These are phyloP conservation scores for Lophochroa leadbeateri DNA, from an alignment of 2,113 vertebrate species.

Conservation along the genomic window DNA sequence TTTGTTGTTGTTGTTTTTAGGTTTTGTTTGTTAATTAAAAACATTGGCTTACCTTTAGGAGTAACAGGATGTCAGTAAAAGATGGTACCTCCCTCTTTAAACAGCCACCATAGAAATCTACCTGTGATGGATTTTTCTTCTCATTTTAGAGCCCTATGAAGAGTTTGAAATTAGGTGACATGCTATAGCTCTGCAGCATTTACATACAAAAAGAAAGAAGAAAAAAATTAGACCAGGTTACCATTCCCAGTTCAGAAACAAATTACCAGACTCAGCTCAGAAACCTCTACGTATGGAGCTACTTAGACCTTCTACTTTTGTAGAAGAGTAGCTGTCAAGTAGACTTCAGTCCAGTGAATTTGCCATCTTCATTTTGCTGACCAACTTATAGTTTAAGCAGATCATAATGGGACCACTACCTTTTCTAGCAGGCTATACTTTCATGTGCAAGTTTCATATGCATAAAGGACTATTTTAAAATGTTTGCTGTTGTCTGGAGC, in stretches of 20 bases:
- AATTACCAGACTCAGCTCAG: not conserved
- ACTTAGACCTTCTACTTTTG: not conserved
- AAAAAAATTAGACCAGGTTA: not conserved
- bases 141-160: not conserved
- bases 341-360: not conserved
- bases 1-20: not conserved
- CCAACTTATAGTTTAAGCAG: not conserved
- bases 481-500: not conserved
- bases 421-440: not conserved
- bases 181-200: not conserved
- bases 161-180: not conserved
- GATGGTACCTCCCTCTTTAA: not conserved
- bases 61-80: not conserved
- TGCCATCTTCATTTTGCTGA: not conserved
- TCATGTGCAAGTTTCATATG: not conserved
- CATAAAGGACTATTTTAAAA: not conserved
- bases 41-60: not conserved
- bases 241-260: not conserved
- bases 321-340: not conserved
- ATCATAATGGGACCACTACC: not conserved
- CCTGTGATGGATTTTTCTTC: not conserved
- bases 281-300: not conserved
- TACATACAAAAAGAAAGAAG: not conserved
- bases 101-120: not conserved
- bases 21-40: not conserved